Conservation (phyloP, 2,797 vertebrate species). For the Pelobates cultripes region DNA sequence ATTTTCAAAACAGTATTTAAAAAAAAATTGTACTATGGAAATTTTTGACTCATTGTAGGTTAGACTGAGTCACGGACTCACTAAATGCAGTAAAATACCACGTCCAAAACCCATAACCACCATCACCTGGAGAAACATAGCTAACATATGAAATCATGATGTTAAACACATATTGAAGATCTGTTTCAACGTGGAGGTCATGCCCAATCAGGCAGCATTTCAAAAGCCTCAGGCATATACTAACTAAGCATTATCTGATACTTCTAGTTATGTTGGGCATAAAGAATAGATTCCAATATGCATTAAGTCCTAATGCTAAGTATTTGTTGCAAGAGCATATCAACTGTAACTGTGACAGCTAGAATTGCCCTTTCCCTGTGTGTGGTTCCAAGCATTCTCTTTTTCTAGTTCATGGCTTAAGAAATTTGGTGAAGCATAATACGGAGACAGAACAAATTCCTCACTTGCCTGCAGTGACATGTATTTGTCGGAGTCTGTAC, state of each 20-base stretch:
- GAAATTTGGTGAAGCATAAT: slow-evolving; percentile 53
- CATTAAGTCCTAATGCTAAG: background rate
- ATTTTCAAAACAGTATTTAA: too few relatives aligned
- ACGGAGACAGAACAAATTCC: slow-evolving; percentile 50
- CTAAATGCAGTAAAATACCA: slow-evolving; percentile 37
- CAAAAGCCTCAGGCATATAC: slow-evolving; percentile 23
- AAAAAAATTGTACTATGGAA: background rate
- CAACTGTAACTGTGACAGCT: slow-evolving; percentile 30
- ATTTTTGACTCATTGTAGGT: slow-evolving; percentile 23
- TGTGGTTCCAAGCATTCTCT: slow-evolving; percentile 40
- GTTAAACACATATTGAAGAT: slow-evolving; percentile 20
- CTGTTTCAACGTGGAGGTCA: slow-evolving; percentile 29
- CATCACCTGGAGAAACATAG: slow-evolving; percentile 51
- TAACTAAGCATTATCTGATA: slow-evolving; percentile 25
- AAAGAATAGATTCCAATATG: background rate
- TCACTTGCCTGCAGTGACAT: slow-evolving; percentile 49
- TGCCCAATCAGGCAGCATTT: slow-evolving; percentile 26
- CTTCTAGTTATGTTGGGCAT: background rate
- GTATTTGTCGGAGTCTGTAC: slow-evolving; percentile 36
- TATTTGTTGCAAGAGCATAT: slow-evolving; percentile 1
- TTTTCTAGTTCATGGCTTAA: slow-evolving; percentile 44
- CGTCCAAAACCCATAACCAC: slow-evolving; percentile 46
- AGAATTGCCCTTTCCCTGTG: slow-evolving; percentile 32
- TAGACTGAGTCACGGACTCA: slow-evolving; percentile 18
- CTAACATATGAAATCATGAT: slow-evolving; percentile 45